Conservation (phyloP, 2,888 invertebrate species). For the Cheilosia vulpina region DNA sequence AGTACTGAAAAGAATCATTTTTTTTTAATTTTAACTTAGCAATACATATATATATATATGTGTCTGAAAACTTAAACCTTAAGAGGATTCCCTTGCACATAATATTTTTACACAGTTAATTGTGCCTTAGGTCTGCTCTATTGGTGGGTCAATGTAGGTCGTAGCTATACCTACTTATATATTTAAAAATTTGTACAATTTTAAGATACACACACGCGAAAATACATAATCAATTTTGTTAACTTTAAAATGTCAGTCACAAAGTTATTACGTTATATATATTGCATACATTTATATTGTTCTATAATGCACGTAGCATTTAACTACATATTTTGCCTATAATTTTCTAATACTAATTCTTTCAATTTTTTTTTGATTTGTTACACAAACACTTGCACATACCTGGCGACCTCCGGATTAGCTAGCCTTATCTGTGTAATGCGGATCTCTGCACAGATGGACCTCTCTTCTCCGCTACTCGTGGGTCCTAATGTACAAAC, state of each 20-base stretch:
- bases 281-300: constrained; percentile 51
- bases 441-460: too few species aligned
- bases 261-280: constrained; percentile 49
- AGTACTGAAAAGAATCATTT: too few species aligned
- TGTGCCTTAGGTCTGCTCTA: background rate
- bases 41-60: background rate
- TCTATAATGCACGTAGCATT: constrained; percentile 44
- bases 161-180: background rate
- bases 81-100: background rate
- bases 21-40: too few species aligned
- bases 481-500: too few species aligned
- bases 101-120: background rate
- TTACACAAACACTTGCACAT: constrained; percentile 71
- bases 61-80: constrained; percentile 5
- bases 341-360: constrained; percentile 68
- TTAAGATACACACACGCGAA: constrained; percentile 21
- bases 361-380: background rate
- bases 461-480: too few species aligned
- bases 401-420: too few species aligned
- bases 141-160: background rate
- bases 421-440: too few species aligned
- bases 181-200: background rate
- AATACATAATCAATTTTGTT: constrained; percentile 24
- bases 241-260: constrained; percentile 56
- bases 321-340: constrained; percentile 75